phyloP scores from a whole-genome alignment of 2,888 invertebrate species.

The Agrotis puta region DNA sequence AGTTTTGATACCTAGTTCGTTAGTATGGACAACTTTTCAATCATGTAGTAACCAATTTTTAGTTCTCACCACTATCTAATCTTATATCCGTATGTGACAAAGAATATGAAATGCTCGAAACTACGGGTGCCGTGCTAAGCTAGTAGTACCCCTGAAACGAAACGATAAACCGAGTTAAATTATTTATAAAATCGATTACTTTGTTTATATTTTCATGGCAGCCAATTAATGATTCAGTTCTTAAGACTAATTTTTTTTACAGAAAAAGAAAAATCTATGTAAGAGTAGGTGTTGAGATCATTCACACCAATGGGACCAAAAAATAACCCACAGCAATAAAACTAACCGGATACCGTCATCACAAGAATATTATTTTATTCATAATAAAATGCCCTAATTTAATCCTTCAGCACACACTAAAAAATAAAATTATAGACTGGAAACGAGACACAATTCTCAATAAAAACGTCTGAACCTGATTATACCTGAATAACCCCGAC shows the following conservation, averaged over 20 bases:
- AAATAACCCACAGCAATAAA: conserved; percentile 18
- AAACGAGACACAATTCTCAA: conserved; percentile 45
- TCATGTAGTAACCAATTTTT: too few relatives aligned
- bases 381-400: conserved; percentile 45
- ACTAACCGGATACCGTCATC: conserved; percentile 31
- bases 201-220: neutral
- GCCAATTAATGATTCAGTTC: too few relatives aligned
- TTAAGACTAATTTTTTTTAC: too few relatives aligned
- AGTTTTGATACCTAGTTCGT: too few relatives aligned
- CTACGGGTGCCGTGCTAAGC: too few relatives aligned
- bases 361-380: conserved; percentile 42
- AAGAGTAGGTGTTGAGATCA: neutral
- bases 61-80: too few relatives aligned
- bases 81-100: too few relatives aligned
- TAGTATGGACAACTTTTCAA: too few relatives aligned
- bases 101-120: too few relatives aligned
- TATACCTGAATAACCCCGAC: conserved; percentile 50
- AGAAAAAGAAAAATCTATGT: neutral
- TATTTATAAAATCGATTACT: neutral
- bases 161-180: too few relatives aligned
- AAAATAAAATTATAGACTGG: conserved; percentile 47
- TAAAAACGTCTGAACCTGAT: conserved; percentile 57
- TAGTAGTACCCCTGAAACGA: too few relatives aligned
- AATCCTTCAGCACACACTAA: conserved; percentile 44
- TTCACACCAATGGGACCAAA: conserved; percentile 4